Conservation (phyloP, 2,113 vertebrate genomes). For the Corythornis madagascariensis region DNA sequence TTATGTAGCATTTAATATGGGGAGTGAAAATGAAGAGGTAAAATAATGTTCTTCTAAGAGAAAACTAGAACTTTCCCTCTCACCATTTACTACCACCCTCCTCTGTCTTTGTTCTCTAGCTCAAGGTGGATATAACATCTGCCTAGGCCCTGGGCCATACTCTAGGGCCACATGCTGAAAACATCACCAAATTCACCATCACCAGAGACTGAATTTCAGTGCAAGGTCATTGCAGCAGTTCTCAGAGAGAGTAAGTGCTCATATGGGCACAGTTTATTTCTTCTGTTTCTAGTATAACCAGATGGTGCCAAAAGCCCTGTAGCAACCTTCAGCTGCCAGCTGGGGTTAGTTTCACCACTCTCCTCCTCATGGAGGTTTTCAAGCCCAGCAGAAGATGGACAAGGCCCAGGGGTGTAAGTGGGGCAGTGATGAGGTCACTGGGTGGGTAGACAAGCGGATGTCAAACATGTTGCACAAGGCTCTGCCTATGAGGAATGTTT, state of each 20-base stretch:
- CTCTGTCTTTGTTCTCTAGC: background rate
- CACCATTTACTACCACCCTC: background rate
- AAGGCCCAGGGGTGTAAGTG: background rate
- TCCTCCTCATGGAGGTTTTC: background rate
- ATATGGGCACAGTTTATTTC: slow-evolving; percentile 1
- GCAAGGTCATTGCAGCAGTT: background rate
- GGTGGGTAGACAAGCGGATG: slow-evolving; percentile 26
- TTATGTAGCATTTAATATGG: background rate
- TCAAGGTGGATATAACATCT: background rate
- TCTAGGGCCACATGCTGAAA: background rate
- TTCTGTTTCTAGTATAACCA: background rate
- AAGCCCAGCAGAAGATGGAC: background rate
- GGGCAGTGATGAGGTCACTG: slow-evolving; percentile 21
- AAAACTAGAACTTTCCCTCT: background rate
- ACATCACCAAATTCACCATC: background rate
- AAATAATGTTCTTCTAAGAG: background rate
- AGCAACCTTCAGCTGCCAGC: background rate
- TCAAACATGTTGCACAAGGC: slow-evolving; percentile 31
- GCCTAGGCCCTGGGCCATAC: background rate
- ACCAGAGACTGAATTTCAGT: background rate
- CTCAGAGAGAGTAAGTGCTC: background rate
- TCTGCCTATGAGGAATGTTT: slow-evolving; percentile 40
- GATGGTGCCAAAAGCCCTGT: background rate
- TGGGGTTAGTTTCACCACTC: background rate
- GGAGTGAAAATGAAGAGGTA: background rate